Percentiles rank a stretch among this genome's conserved stretches.
Conservation (phyloP, 2,888 invertebrate genomes). For the Pemphredon lugubris region DNA sequence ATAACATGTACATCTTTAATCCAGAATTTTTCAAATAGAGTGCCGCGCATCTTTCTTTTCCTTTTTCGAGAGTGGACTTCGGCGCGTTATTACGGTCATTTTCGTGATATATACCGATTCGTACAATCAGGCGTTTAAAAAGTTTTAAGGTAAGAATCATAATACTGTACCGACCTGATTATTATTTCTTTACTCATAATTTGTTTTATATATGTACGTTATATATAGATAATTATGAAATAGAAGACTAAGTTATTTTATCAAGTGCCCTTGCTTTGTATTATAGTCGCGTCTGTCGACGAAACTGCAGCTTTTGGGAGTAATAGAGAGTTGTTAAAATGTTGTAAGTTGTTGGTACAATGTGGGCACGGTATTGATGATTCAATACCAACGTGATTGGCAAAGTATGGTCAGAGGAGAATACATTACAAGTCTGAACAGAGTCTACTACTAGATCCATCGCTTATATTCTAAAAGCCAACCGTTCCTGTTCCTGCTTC, state of each 20-base stretch:
- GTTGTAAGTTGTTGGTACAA: constrained; percentile 76
- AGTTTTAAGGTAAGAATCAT: constrained; percentile 71
- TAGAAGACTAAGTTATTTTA: constrained; percentile 84
- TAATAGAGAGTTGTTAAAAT: constrained; percentile 71
- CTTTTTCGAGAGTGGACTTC: constrained; percentile 64
- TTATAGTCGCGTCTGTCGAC: constrained; percentile 81
- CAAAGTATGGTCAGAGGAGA: constrained; percentile 77
- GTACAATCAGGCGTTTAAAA: constrained; percentile 52
- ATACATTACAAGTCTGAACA: constrained; percentile 80
- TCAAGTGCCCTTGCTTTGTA: constrained; percentile 85
- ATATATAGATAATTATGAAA: constrained; percentile 80
- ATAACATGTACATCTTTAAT: constrained; percentile 58
- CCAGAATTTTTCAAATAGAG: constrained; percentile 49
- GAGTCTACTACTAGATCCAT: constrained; percentile 76
- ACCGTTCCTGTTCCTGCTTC: constrained; percentile 61
- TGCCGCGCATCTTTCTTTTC: constrained; percentile 57
- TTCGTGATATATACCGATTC: constrained; percentile 63
- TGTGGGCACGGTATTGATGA: constrained; percentile 73
- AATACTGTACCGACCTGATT: constrained; percentile 76
- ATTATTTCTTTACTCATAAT: constrained; percentile 79
- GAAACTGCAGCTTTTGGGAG: constrained; percentile 77
- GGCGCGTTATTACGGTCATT: constrained; percentile 61
- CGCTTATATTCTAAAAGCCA: constrained; percentile 69
- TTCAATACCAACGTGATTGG: constrained; percentile 70
- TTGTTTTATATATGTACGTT: constrained; percentile 80